Evolutionary conservation across 2,797 vertebrate species (phyloP), one percentile per base, ranked within the genome.

Genomic region (Thripadectes ignobilis): DNA sequence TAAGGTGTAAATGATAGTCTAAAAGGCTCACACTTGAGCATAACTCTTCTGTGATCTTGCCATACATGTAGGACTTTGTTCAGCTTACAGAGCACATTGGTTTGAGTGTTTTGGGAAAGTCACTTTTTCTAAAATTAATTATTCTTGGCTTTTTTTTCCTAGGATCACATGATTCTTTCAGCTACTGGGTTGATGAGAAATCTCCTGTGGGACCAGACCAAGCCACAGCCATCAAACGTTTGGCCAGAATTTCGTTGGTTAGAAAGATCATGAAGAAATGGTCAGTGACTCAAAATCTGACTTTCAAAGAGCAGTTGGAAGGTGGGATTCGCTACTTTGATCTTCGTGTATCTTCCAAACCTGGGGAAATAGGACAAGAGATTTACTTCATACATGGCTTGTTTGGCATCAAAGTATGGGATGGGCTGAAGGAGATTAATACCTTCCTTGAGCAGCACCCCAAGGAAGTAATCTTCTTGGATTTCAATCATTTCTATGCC

Each of bases 101-200:
- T 38, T 1, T 71, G 2, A n/a, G 9, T 62, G 39, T 73, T 61
- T n/a, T 21, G 9, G 20, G 21, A 48, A 20, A 67, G 24, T 57
- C 14, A 1, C 1, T 74, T 76, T 54, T 89, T 52, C 51, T 77
- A 23, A 78, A 76, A 58, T 24, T 8, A 45, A 49, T 15, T 77
- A 7, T 58, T 85, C 8, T 75, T 81, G n/a, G 4, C 17, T 88
- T 68, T 82, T 74, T 48, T 48, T 48, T 48, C 8, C 36, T 88
- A 99, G 99, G 99, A 13, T 99, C 99, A 30, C 99, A 99, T 36
- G 99, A 99, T 94, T 99, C 99, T 9, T 99, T 99, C 96, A 99
- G 99, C 83, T 99, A 98, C 97, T 99, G 99, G 99, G 99, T 99
- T 75, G 99, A 99, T 91, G 99, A 99, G 45, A 98, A 98, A 30